Percentiles rank a stretch among this genome's conserved stretches.
Evolutionary conservation across 2,113 vertebrate species (phyloP).

Genomic region (Cololabis saira): DNA sequence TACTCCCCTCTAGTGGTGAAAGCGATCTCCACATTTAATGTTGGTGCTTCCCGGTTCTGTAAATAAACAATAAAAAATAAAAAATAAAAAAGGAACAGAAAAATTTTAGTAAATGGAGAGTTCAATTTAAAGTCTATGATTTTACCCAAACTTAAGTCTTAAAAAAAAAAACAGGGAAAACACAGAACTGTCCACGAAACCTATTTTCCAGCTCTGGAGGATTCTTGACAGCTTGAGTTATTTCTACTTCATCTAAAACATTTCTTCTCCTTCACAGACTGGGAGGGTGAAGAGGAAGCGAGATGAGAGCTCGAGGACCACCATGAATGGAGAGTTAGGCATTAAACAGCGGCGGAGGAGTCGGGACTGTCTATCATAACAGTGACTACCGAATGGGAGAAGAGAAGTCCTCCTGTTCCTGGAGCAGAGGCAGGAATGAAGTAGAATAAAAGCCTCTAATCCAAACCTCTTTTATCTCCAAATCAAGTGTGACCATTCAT

Average conservation of each 20-base stretch:
- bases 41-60: too few relatives aligned
- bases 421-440: conserved; percentile 49
- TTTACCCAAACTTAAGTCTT: too few relatives aligned
- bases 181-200: too few relatives aligned
- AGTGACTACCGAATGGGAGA: conserved; percentile 30
- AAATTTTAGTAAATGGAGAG: too few relatives aligned
- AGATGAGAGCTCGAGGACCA: conserved; percentile 51
- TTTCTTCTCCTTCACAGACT: conserved; percentile 47
- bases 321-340: conserved; percentile 66
- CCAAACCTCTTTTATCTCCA: conserved; percentile 54
- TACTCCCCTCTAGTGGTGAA: conserved; percentile 67
- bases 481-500: conserved; percentile 60
- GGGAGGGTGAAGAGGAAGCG: conserved; percentile 70
- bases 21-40: neutral
- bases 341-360: conserved; percentile 74
- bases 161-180: too few relatives aligned
- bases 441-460: conserved; percentile 43
- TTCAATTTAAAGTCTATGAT: too few relatives aligned
- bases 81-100: too few relatives aligned
- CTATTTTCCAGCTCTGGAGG: too few relatives aligned
- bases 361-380: conserved; percentile 65
- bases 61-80: too few relatives aligned
- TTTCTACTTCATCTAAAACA: too few relatives aligned
- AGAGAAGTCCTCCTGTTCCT: conserved; percentile 38
- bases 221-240: too few relatives aligned